Evolutionary conservation across 2,797 vertebrate species (phyloP).

Genomic region (Heliangelus exortis): DNA sequence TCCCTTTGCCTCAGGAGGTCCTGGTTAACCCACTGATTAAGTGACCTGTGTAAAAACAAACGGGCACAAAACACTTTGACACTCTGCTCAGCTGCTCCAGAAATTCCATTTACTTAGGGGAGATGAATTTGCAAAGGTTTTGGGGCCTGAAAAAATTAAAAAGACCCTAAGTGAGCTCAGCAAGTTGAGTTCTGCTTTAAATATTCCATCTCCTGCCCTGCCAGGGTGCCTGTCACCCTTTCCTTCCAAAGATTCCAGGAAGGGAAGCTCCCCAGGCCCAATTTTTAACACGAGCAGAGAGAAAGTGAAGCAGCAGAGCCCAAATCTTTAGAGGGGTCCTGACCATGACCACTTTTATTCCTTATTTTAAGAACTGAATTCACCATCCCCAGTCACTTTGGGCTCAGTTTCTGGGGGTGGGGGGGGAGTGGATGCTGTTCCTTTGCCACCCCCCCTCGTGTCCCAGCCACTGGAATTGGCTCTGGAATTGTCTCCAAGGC

Average conservation of each 20-base stretch:
- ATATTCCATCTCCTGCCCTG: not conserved
- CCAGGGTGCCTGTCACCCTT: not conserved
- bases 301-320: not conserved
- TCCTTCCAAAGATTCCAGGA: not conserved
- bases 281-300: not conserved
- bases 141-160: not conserved
- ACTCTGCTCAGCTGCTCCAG: not conserved
- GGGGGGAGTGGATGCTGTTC: not conserved
- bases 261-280: not conserved
- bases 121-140: not conserved
- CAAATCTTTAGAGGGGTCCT: accelerated
- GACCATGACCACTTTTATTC: accelerated
- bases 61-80: accelerated
- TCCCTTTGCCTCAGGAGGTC: not conserved
- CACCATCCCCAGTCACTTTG: not conserved
- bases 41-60: too few species aligned
- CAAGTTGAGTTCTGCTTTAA: not conserved
- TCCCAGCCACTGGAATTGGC: not conserved
- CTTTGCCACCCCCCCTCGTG: not conserved
- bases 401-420: not conserved
- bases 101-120: not conserved
- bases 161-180: not conserved
- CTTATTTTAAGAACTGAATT: not conserved
- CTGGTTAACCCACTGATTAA: too few species aligned
- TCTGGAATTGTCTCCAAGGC: not conserved